Evolutionary conservation across 2,888 invertebrate species (phyloP).

Genomic region (Pollenia angustigena): DNA sequence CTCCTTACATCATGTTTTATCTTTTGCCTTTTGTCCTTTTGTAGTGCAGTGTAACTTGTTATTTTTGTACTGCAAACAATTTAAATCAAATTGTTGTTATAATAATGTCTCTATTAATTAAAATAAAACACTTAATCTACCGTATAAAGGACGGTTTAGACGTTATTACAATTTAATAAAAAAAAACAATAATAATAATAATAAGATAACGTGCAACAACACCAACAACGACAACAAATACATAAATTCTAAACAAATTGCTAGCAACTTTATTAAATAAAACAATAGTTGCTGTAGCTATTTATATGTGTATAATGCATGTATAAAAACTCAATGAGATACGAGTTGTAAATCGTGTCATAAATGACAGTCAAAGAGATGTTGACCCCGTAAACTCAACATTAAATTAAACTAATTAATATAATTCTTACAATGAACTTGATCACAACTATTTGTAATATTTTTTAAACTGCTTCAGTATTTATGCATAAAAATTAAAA

Average conservation of each 20-base stretch:
- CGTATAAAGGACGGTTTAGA: conserved; percentile 13
- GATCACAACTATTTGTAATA: conserved; percentile 47
- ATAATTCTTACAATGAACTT: conserved; percentile 53
- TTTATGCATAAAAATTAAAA: background rate
- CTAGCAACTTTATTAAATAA: conserved; percentile 11
- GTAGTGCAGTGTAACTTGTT: too few relatives aligned
- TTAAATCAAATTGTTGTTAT: background rate
- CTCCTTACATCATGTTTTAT: too few relatives aligned
- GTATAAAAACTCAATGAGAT: conserved; percentile 37
- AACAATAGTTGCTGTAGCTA: conserved; percentile 6
- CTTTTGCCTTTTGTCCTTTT: too few relatives aligned
- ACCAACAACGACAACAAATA: background rate
- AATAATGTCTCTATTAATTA: conserved; percentile 1
- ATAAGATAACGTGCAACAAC: background rate
- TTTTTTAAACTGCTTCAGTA: conserved; percentile 5
- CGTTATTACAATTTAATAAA: background rate
- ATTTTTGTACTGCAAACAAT: too few relatives aligned
- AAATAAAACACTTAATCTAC: background rate
- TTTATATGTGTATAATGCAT: conserved; percentile 6
- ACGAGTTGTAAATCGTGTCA: conserved; percentile 34
- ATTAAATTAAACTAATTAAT: conserved; percentile 51
- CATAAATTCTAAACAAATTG: conserved; percentile 20
- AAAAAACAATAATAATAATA: background rate
- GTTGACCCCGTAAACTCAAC: conserved; percentile 54
- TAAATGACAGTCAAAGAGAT: conserved; percentile 53